Percentiles rank a stretch among this genome's conserved stretches.
These are phyloP conservation scores for Ictalurus furcatus DNA, from an alignment of 2,113 vertebrate species.

Conservation along the genomic window DNA sequence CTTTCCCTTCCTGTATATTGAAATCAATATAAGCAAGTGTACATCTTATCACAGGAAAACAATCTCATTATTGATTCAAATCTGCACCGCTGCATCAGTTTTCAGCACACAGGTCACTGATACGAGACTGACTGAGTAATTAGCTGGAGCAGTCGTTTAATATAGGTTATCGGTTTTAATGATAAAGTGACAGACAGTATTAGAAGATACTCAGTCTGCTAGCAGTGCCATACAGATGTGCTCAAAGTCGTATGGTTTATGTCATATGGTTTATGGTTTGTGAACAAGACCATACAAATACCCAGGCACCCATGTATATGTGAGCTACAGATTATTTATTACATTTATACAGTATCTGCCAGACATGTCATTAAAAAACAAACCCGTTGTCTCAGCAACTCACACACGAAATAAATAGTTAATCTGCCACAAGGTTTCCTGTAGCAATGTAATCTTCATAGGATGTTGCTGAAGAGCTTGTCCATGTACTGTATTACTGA, in stretches of 20 bases:
- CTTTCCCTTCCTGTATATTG: not conserved
- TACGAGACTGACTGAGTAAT: constrained; percentile 57
- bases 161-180: constrained; percentile 32
- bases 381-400: not conserved
- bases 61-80: constrained; percentile 70
- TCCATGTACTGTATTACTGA: not conserved
- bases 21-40: not conserved
- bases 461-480: not conserved
- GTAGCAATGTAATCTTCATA: not conserved
- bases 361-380: not conserved
- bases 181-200: constrained; percentile 6
- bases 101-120: constrained; percentile 62
- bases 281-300: not conserved
- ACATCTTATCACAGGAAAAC: constrained; percentile 51
- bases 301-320: not conserved
- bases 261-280: not conserved
- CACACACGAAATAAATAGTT: not conserved
- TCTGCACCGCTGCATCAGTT: constrained; percentile 67
- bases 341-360: not conserved
- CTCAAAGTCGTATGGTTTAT: not conserved
- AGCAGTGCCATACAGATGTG: not conserved
- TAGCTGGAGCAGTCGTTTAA: constrained; percentile 43
- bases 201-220: constrained; percentile 26
- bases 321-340: not conserved
- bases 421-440: not conserved